Evolutionary conservation across 2,113 vertebrate genomes (phyloP).

Genomic region (Microtus ochrogaster): DNA sequence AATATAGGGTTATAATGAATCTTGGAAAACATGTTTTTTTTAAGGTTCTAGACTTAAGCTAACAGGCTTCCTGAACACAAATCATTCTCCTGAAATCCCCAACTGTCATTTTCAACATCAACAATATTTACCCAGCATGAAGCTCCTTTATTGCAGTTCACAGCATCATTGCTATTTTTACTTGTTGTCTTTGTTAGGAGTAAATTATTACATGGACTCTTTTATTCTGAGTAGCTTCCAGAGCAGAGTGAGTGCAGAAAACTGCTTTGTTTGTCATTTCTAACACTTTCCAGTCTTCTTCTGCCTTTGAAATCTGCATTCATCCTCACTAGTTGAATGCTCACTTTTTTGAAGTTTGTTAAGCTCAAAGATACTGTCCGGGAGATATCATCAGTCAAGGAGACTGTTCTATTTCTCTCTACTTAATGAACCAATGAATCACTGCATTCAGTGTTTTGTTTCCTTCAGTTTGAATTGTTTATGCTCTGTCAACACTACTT

Average conservation of each 20-base stretch:
- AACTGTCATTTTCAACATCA: neutral
- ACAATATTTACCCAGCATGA: neutral
- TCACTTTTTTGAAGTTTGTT: neutral
- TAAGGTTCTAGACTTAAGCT: neutral
- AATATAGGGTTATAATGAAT: neutral
- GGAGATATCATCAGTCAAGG: slow-evolving; percentile 39
- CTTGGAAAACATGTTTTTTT: neutral
- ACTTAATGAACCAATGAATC: slow-evolving; percentile 70
- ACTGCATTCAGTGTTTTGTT: neutral
- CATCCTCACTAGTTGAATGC: neutral
- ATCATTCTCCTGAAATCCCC: neutral
- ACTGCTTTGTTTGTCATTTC: neutral
- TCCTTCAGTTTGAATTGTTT: slow-evolving; percentile 3
- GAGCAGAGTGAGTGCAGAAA: neutral
- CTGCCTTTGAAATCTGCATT: neutral
- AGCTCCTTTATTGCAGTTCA: neutral
- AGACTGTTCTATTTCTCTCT: slow-evolving; percentile 27
- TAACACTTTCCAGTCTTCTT: neutral
- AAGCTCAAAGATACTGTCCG: neutral
- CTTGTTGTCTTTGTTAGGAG: neutral
- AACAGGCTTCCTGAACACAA: neutral
- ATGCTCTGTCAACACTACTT: neutral
- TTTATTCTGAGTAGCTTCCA: neutral
- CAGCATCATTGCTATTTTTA: neutral
- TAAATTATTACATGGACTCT: neutral